Evolutionary conservation across 2,113 vertebrate genomes (phyloP), one percentile per base, ranked within the genome.

Genomic region (Carassius carassius): DNA sequence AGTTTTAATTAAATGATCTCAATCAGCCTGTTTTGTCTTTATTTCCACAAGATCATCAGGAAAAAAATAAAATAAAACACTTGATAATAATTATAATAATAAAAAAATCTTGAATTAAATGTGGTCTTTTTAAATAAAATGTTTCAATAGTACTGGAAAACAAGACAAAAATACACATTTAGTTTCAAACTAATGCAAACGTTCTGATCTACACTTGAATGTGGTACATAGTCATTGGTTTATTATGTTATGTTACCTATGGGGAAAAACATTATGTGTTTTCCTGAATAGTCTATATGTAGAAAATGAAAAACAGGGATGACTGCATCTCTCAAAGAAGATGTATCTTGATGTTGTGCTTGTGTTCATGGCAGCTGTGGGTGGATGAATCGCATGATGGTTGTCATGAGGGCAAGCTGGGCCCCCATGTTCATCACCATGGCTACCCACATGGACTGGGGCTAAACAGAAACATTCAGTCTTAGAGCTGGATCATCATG

Each of bases 401-500:
- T 17, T 54, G 63, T 56, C 17, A 56, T 14, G 37, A 37, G 49
- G 49, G 74, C 2, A 4, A 23, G 80, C 32, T 25, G 62, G 17
- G 13, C 47, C 76, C 81, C n/a, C 23, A 35, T 81, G 60, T 56
- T 32, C 77, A 83, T 86, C 29, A 25, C 67, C 47, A 69, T 25
- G 65, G 83, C 32, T 89, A 73, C 89, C 21, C 84, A 67, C 65
- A 62, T 70, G 81, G 51, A 88, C 80, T 84, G 80, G 63, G 85
- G 35, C 77, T 47, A 82, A 88, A 77, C 56, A 85, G 88, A 85
- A 92, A 85, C 4, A 10, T 85, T 88, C 86, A 44, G 23, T 65
- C 83, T 82, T 69, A 73, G 81, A 85, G 85, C 74, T 60, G 44
- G 56, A 54, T 72, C 21, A 21, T 89, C 93, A 94, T 94, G 92